phyloP scores from a whole-genome alignment of 2,113 vertebrate species.

The Blennius ocellaris region DNA sequence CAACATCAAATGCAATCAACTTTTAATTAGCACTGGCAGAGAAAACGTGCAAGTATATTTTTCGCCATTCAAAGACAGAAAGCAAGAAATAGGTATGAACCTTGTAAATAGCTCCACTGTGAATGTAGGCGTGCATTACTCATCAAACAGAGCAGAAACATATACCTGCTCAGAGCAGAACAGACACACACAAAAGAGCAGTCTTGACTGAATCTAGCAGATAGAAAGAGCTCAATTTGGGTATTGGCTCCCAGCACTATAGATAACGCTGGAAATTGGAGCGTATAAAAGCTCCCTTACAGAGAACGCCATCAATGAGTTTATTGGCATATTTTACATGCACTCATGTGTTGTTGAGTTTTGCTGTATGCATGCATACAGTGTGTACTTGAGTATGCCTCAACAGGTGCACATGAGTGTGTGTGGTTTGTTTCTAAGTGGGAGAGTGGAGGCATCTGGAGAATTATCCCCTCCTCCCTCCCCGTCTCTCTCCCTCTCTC shows the following conservation, averaged over 20 bases:
- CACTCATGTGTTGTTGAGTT: neutral
- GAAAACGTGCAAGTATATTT: neutral
- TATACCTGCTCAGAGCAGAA: neutral
- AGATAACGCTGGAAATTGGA: conserved; percentile 70
- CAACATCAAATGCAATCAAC: neutral
- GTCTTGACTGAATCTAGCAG: conserved; percentile 46
- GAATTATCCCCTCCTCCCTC: conserved; percentile 30
- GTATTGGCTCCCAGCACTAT: conserved; percentile 38
- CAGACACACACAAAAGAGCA: conserved; percentile 2
- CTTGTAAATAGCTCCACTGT: conserved; percentile 3
- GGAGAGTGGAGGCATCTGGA: conserved; percentile 51
- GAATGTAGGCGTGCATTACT: conserved; percentile 13
- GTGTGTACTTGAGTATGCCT: neutral
- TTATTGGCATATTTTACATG: conserved; percentile 43
- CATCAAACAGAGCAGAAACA: neutral
- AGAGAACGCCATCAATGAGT: conserved; percentile 43
- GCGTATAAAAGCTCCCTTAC: conserved; percentile 59
- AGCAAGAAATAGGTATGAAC: conserved; percentile 1
- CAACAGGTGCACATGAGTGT: conserved; percentile 34
- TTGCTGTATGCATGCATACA: conserved; percentile 16
- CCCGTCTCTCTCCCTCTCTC: neutral
- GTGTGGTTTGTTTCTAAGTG: conserved; percentile 49
- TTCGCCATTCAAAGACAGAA: neutral
- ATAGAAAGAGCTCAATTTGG: conserved; percentile 63
- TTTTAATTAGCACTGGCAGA: conserved; percentile 12